phyloP scores from a whole-genome alignment of 2,888 invertebrate species.

The Synergus itoensis region DNA sequence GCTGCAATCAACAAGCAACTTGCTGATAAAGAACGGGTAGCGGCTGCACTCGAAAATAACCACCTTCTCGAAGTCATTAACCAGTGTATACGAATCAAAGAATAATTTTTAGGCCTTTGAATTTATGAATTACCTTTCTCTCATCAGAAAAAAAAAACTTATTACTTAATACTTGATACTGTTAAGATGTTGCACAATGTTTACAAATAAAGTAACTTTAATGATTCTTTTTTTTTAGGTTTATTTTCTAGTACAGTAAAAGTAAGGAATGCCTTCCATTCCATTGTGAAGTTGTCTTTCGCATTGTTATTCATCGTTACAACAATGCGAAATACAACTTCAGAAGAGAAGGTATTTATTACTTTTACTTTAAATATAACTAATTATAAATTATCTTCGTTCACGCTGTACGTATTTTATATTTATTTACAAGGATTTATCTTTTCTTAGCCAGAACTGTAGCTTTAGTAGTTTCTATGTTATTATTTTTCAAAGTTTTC shows the following conservation, averaged over 20 bases:
- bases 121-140: neutral
- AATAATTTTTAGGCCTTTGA: neutral
- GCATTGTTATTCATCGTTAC: no score
- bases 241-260: slow-evolving; percentile 12
- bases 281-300: no score
- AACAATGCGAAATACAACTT: no score
- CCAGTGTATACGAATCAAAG: slow-evolving; percentile 84
- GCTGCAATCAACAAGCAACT: slow-evolving; percentile 97
- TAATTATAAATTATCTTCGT: neutral
- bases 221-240: neutral
- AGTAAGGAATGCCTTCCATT: no score
- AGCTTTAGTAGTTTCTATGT: neutral
- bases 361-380: neutral
- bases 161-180: neutral
- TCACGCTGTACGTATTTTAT: neutral
- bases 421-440: slow-evolving; percentile 11
- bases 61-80: slow-evolving; percentile 96
- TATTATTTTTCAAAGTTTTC: neutral
- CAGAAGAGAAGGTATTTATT: no score
- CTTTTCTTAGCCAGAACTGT: neutral
- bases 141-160: neutral
- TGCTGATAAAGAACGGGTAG: slow-evolving; percentile 98
- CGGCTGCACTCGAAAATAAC: slow-evolving; percentile 97
- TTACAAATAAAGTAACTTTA: neutral
- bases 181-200: neutral